Percentiles rank a stretch among this genome's conserved stretches.
Conservation (phyloP, 2,797 vertebrate genomes). For the Protonibea diacanthus region DNA sequence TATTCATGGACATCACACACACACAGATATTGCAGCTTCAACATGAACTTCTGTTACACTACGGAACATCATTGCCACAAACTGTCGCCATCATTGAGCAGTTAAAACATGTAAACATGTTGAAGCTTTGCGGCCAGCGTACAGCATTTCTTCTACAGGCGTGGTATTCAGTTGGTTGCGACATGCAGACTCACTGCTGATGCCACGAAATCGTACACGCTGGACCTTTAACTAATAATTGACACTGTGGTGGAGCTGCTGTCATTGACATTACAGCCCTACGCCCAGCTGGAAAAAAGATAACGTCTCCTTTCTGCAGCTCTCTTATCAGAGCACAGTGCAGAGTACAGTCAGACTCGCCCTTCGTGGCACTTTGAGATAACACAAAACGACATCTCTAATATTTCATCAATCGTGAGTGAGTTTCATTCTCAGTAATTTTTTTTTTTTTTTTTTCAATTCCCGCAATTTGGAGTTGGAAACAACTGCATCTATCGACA, state of each 20-base stretch:
- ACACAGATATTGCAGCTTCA: neutral
- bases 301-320: slow-evolving; percentile 17
- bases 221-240: neutral
- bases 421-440: neutral
- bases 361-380: slow-evolving; percentile 21
- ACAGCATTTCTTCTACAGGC: too few relatives aligned
- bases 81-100: neutral
- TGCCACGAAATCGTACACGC: neutral
- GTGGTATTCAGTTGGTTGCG: too few relatives aligned
- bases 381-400: neutral
- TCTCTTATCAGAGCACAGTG: slow-evolving; percentile 48
- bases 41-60: neutral
- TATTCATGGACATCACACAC: neutral
- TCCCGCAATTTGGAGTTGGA: neutral
- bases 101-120: too few relatives aligned
- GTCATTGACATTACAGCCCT: neutral
- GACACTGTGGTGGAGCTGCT: neutral
- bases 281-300: slow-evolving; percentile 52
- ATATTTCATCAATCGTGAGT: too few relatives aligned
- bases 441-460: neutral
- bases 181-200: neutral
- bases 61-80: too few relatives aligned
- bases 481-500: neutral
- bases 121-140: too few relatives aligned
- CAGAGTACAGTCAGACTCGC: slow-evolving; percentile 55